Percentiles rank a stretch among this genome's conserved stretches.
phyloP scores from a whole-genome alignment of 2,113 vertebrate genomes.

The Phodopus roborovskii region DNA sequence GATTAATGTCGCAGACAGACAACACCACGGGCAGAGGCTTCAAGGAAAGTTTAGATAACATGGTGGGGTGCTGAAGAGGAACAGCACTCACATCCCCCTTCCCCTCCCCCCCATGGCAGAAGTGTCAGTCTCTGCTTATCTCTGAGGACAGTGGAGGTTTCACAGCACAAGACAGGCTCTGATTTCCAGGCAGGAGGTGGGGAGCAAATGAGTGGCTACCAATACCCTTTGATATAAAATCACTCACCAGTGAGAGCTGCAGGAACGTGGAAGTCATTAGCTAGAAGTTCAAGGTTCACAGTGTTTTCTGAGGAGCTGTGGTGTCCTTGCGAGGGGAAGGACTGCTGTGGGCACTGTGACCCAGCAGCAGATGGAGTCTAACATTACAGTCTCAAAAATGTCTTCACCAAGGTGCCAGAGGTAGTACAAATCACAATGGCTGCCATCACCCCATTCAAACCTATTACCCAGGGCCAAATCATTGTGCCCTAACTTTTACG shows the following conservation, averaged over 20 bases:
- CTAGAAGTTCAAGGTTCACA: neutral
- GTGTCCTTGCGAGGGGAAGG: neutral
- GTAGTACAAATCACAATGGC: neutral
- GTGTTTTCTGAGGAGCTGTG: neutral
- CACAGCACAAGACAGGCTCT: neutral
- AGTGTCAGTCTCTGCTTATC: neutral
- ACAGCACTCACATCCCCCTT: no score
- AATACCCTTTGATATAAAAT: neutral
- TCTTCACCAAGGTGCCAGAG: neutral
- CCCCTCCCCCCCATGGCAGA: neutral
- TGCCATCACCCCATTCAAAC: neutral
- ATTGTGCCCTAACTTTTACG: no score
- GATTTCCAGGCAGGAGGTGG: neutral
- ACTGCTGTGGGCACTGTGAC: neutral
- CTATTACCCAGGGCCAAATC: neutral
- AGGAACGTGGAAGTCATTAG: neutral
- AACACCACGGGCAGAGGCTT: neutral
- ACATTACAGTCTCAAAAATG: neutral
- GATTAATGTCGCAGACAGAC: neutral
- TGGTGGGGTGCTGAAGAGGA: neutral
- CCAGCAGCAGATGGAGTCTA: neutral
- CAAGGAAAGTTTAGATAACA: neutral
- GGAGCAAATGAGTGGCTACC: neutral
- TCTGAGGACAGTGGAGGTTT: neutral
- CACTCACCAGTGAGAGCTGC: neutral